phyloP scores from a whole-genome alignment of 2,113 vertebrate genomes.

The Triplophysa dalaica region DNA sequence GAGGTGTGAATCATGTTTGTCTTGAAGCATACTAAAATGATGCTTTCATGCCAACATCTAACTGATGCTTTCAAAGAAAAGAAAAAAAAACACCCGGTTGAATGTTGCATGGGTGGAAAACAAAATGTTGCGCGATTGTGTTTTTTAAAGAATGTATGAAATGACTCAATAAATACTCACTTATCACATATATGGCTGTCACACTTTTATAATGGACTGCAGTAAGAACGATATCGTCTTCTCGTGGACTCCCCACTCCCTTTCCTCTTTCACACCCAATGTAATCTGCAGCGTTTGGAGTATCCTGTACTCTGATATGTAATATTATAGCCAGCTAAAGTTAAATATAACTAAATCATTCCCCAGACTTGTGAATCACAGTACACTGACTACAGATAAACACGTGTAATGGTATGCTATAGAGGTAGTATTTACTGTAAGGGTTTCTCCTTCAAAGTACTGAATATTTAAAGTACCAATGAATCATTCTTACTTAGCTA shows the following conservation, averaged over 20 bases:
- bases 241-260: conserved; percentile 56
- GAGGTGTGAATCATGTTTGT: conserved; percentile 17
- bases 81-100: not conserved
- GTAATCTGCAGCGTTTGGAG: conserved; percentile 76
- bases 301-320: conserved; percentile 78
- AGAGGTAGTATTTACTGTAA: not conserved
- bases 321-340: conserved; percentile 72
- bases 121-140: not conserved
- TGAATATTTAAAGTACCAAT: conserved; percentile 1
- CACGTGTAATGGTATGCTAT: not conserved
- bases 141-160: conserved; percentile 4
- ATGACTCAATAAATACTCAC: not conserved
- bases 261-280: conserved; percentile 69
- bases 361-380: conserved; percentile 13
- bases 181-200: not conserved
- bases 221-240: conserved; percentile 56
- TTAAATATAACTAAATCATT: conserved; percentile 78
- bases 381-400: not conserved
- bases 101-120: conserved; percentile 2
- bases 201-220: not conserved
- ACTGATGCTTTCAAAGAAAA: conserved; percentile 4
- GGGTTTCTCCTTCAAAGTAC: not conserved
- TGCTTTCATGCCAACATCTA: not conserved
- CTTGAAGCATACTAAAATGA: not conserved
- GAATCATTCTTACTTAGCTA: not conserved